phyloP scores from a whole-genome alignment of 2,113 vertebrate genomes.

The Pipra filicauda region DNA sequence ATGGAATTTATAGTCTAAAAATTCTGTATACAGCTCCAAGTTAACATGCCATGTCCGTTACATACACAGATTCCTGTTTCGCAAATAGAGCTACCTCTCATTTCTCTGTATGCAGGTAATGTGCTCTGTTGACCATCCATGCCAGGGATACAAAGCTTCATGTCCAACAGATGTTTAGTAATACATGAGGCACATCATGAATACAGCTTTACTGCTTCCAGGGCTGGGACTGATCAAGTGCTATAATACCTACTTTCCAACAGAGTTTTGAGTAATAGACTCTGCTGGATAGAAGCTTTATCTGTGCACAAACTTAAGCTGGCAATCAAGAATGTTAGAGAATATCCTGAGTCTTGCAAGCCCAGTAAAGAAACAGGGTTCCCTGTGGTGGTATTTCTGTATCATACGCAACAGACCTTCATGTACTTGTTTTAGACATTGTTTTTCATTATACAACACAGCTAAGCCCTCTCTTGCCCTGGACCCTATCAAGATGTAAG shows the following conservation, averaged over 20 bases:
- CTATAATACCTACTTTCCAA: neutral
- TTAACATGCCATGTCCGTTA: neutral
- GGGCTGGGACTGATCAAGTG: neutral
- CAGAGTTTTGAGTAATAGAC: neutral
- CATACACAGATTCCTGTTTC: neutral
- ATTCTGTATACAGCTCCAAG: neutral
- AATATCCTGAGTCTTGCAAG: neutral
- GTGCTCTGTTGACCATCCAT: neutral
- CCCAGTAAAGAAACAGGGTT: neutral
- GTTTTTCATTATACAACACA: neutral
- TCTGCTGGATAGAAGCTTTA: neutral
- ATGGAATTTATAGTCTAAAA: neutral
- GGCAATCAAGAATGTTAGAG: neutral
- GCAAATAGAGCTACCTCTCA: neutral
- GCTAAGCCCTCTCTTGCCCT: neutral
- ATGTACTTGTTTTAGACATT: neutral
- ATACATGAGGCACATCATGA: neutral
- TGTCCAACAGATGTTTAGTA: neutral
- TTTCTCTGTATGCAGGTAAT: neutral
- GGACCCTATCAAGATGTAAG: neutral
- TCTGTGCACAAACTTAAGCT: neutral
- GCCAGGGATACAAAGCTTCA: neutral
- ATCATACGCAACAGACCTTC: neutral
- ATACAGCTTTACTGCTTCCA: neutral
- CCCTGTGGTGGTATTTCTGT: neutral